Percentiles rank a stretch among this genome's conserved stretches.
Evolutionary conservation across 2,888 invertebrate species (phyloP).

Genomic region (Lepas anatifera): DNA sequence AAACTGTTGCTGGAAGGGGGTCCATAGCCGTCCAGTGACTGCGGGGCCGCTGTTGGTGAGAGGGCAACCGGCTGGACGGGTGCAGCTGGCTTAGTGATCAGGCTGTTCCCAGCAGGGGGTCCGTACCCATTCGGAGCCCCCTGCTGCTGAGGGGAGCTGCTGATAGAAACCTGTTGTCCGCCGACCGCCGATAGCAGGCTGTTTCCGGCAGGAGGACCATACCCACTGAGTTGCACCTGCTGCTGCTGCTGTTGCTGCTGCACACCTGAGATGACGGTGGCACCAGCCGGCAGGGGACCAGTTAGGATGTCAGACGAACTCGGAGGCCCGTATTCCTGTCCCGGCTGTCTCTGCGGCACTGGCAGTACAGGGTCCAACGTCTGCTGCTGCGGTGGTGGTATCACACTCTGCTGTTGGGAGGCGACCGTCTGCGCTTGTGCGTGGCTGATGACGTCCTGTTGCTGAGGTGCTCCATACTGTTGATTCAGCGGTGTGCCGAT

Average conservation of each 20-base stretch:
- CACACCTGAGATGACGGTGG: neutral
- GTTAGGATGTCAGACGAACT: neutral
- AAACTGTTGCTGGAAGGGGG: neutral
- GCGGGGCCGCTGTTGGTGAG: too few species aligned
- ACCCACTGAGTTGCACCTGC: neutral
- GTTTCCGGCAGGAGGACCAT: neutral
- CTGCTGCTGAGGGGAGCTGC: too few species aligned
- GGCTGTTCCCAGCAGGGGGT: too few species aligned
- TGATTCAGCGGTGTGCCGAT: too few species aligned
- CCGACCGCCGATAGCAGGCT: too few species aligned
- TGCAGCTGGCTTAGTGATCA: too few species aligned
- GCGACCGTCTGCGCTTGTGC: neutral
- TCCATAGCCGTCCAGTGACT: neutral
- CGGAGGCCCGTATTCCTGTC: neutral
- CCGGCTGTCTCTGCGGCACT: neutral
- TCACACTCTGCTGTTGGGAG: neutral
- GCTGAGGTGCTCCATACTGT: too few species aligned
- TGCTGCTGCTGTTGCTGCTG: neutral
- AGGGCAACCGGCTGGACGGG: too few species aligned
- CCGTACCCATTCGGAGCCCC: too few species aligned
- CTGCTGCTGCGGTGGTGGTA: neutral
- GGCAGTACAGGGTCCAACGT: neutral
- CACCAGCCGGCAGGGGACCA: neutral
- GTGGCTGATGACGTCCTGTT: neutral
- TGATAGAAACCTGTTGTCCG: too few species aligned